Base-by-base conservation (phyloP, 2,113 vertebrate genomes). In the Tapirus terrestris region DNA sequence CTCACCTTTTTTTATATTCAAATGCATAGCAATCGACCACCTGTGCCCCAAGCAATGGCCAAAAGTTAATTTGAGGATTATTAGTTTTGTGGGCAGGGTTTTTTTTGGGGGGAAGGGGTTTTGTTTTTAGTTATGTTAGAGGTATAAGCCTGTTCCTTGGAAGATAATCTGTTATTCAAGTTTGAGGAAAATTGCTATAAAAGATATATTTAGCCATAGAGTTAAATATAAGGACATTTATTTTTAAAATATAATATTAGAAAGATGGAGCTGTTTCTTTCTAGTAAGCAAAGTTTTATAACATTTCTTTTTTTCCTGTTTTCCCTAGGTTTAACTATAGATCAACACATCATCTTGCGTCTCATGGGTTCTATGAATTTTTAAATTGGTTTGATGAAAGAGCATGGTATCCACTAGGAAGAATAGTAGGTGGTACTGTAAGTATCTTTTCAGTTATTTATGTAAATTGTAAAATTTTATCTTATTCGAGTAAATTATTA, bases 301-400 rank as follows among this genome's bases (percentile, higher is more conserved):
- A 97, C 58, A 45, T 93, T 96, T 94, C 61, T 61, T 96, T 91
- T 83, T 91, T 76, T 77, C 73, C 72, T 3, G 88, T 96, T 98
- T 82, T 96, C 98, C 99, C 77, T 98, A 99, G 99, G 99, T 99
- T 99, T 99, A 99, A 99, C 99, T 99, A 99, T 98, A 99, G 99
- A 99, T 99, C 99, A 97, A 99, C 99, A 75, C 99, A 99, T 98
- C 99, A 99, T 99, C 99, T 99, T 98, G 99, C 99, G 96, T 99
- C 99, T 96, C 99, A 99, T 98, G 99, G 99, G 96, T 99, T 99
- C 99, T 99, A 99, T 95, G 99, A 99, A 98, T 99, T 99, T 99
- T 99, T 99, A 98, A 99, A 99, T 99, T 99, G 99, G 99, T 99
- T 99, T 98, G 99, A 99, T 94, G 99, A 99, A 98, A 99, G 99